Evolutionary conservation across 2,113 vertebrate genomes (phyloP), one percentile per base, ranked within the genome.

Genomic region (Chiloscyllium plagiosum): DNA sequence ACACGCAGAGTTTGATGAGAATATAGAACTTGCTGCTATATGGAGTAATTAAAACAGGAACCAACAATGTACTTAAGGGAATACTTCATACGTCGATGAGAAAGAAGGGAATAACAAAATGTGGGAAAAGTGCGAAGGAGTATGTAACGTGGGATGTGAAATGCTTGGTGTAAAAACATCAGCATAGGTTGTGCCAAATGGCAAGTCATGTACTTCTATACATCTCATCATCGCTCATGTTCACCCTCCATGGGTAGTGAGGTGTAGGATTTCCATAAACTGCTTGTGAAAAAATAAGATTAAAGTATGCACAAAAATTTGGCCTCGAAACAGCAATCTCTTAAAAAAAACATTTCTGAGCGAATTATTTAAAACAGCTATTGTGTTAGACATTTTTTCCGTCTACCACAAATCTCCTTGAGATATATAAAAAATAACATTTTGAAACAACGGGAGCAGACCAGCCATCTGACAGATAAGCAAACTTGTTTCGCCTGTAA

Each of bases 391-490:
- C 69, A 72, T n/a, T 69, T 26, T 95, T 72, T 52, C 69, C 52
- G 42, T 95, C 68, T 33, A 13, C 68, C 69, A 95, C 69, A 52
- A 72, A 95, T 95, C 94, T 52, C 68, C 68, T 95, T 95, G 94
- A 95, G 94, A 95, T 95, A 26, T 72, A 76, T 68, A 76, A 85
- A 72, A 72, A 95, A 95, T 95, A 95, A 95, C 94, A 76, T 95
- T 95, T 95, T 95, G 94, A 95, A 95, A 95, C 94, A 94, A 94
- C 93, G 24, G 68, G 93, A 47, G 93, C 93, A 94, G 68, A 94
- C 93, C 93, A 95, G 94, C 94, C 94, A 95, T 42, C 19, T 95
- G 24, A 72, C 68, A 72, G 94, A 95, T 95, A 95, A 95, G 69
- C 94, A 95, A 76, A 76, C 68, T 95, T 95, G 94, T 95, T 95